Evolutionary conservation across 2,113 vertebrate species (phyloP), one percentile per base, ranked within the genome.

Genomic region (Cryptotis parvus): DNA sequence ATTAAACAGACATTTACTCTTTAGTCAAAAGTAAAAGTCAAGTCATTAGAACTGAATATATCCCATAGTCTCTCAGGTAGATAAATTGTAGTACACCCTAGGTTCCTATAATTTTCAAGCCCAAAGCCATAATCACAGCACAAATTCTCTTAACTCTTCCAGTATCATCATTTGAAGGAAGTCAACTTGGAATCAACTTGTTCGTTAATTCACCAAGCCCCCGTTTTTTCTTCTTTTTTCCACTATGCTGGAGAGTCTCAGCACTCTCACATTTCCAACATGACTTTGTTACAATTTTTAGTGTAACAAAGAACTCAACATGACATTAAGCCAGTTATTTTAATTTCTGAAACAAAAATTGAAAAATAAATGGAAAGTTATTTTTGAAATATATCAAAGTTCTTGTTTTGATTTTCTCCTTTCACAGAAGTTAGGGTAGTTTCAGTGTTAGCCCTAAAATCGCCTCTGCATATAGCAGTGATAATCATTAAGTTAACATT

Each of bases 1-100:
- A 93, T 92, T 94, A 88, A 84, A 37, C 55, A 92, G 35, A 55
- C 91, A 87, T 74, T 92, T 93, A 37, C 35, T 81, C 24, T 93
- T 93, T 90, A 90, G 29, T 91, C 39, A 58, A 69, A 93, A 77
- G 49, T 24, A 93, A 58, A 92, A 87, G 4, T 37, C 49, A 89
- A 91, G 27, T 22, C 84, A 78, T 70, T 77, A 90, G 49, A 87
- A 12, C 18, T 90, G 77, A 69, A 72, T 91, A 63, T 69, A 80
- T 24, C 11, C 1, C 80, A 45, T 24, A 69, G n/a, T 87, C 70
- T 82, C 45, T 89, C 18, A 7, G 22, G 35, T 37, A 29, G 49
- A 78, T 89, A 76, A 88, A 92, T 72, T 10, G 5, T 70, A 73
- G 26, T 63, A 78, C 2, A 91, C 14, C 43, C 9, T 63, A 6